These are phyloP conservation scores for Alloplasta piceator DNA, from an alignment of 2,888 invertebrate genomes.

Conservation along the genomic window DNA sequence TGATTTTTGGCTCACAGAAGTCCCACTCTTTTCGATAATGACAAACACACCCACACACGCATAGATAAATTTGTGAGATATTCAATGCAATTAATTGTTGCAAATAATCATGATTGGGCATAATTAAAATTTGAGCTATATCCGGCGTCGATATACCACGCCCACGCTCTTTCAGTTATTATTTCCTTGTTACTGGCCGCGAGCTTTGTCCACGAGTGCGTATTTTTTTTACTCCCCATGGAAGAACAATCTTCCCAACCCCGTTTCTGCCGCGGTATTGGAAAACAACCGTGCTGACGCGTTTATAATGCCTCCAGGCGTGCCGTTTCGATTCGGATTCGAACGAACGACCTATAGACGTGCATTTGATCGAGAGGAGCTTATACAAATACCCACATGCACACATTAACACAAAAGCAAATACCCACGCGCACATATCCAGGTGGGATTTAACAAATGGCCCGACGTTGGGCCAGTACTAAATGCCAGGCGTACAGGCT, in stretches of 20 bases:
- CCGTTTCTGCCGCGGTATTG: slow-evolving; percentile 7
- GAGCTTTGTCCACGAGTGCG: neutral
- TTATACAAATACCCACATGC: no score
- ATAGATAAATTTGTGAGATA: neutral
- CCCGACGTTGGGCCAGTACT: no score
- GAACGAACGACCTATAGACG: slow-evolving; percentile 1
- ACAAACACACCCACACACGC: no score
- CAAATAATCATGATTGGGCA: neutral
- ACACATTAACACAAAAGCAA: no score
- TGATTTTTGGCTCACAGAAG: no score
- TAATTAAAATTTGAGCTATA: neutral
- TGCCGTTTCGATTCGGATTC: slow-evolving; percentile 25
- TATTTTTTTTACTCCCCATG: slow-evolving; percentile 12
- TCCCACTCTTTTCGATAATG: no score
- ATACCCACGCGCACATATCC: no score
- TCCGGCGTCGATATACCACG: neutral
- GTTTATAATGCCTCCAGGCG: slow-evolving; percentile 31
- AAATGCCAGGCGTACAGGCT: neutral
- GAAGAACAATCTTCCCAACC: slow-evolving; percentile 3
- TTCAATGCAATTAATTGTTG: neutral
- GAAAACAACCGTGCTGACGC: slow-evolving; percentile 35
- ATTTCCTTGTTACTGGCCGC: slow-evolving; percentile 4
- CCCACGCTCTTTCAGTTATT: neutral
- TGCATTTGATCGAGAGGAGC: neutral
- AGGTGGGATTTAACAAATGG: no score